Evolutionary conservation across 2,888 invertebrate genomes (phyloP).

Genomic region (Prosopocoilus inquinatus): DNA sequence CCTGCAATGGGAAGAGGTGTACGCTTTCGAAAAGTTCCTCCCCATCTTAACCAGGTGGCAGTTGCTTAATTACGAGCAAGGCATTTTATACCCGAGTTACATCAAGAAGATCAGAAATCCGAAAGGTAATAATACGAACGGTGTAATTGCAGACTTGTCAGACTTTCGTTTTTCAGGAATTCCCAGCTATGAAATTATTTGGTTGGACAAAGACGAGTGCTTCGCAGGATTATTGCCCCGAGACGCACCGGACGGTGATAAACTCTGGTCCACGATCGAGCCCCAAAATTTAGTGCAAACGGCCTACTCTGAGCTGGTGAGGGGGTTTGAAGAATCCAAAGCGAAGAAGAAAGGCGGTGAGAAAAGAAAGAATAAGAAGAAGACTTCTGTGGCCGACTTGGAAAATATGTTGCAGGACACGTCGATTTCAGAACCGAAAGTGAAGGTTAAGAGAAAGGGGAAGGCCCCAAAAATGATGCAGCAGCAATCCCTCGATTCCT

Average conservation of each 20-base stretch:
- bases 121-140: conserved; percentile 43
- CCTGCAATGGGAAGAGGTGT: conserved; percentile 72
- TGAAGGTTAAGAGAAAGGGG: conserved; percentile 38
- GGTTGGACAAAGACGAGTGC: conserved; percentile 60
- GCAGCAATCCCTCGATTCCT: conserved; percentile 37
- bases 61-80: conserved; percentile 50
- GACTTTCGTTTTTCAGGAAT: conserved; percentile 51
- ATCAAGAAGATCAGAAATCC: conserved; percentile 59
- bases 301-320: conserved; percentile 64
- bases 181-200: conserved; percentile 70
- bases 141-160: too few relatives aligned
- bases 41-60: conserved; percentile 79
- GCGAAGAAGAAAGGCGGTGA: conserved; percentile 43
- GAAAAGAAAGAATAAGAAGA: conserved; percentile 33
- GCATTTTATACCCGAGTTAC: conserved; percentile 50
- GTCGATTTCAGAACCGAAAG: conserved; percentile 36
- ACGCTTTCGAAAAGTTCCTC: conserved; percentile 74
- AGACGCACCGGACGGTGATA: conserved; percentile 56
- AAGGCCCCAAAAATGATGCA: conserved; percentile 18
- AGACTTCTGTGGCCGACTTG: conserved; percentile 25
- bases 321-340: conserved; percentile 57
- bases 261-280: conserved; percentile 67
- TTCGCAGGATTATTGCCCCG: conserved; percentile 62
- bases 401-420: conserved; percentile 31
- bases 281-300: conserved; percentile 61